These are phyloP conservation scores for Acholoe squamosa DNA, from an alignment of 2,888 invertebrate species.

Conservation along the genomic window DNA sequence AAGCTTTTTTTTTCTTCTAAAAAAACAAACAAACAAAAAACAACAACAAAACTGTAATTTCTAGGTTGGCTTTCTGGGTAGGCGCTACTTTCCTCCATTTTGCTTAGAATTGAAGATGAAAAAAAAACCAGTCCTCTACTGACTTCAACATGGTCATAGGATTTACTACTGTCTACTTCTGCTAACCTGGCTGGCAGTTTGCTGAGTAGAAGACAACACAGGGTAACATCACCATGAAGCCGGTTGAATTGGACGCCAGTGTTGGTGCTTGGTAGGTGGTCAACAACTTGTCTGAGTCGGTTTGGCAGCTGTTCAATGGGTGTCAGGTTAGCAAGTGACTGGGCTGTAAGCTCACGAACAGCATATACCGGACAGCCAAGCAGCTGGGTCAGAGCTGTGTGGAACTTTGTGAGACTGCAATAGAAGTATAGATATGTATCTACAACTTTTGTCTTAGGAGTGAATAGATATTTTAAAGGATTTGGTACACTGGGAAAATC, in stretches of 20 bases:
- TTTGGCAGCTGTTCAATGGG: constrained; percentile 45
- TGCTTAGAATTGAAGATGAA: too few species aligned
- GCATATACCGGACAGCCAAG: constrained; percentile 75
- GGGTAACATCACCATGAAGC: constrained; percentile 61
- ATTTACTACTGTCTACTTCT: too few species aligned
- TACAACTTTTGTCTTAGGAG: too few species aligned
- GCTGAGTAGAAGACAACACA: not conserved
- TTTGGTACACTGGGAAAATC: too few species aligned
- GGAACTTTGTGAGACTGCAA: constrained; percentile 30
- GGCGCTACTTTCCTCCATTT: too few species aligned
- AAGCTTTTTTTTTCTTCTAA: too few species aligned
- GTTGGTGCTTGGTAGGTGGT: not conserved
- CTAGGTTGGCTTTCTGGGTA: too few species aligned
- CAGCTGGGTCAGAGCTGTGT: constrained; percentile 54
- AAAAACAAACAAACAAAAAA: too few species aligned
- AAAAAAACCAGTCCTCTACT: too few species aligned
- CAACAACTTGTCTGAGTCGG: not conserved
- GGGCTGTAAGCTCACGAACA: constrained; percentile 77
- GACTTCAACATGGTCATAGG: too few species aligned
- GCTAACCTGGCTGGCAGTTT: not conserved
- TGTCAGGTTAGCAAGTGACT: constrained; percentile 75
- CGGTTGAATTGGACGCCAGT: constrained; percentile 33
- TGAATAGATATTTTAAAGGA: too few species aligned
- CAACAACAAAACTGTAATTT: too few species aligned
- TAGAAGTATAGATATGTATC: constrained; percentile 62